Evolutionary conservation across 1,140 invertebrate species (phyloP), one percentile per base, ranked within the genome.

Genomic region (Zaprionus kolodkinae): DNA sequence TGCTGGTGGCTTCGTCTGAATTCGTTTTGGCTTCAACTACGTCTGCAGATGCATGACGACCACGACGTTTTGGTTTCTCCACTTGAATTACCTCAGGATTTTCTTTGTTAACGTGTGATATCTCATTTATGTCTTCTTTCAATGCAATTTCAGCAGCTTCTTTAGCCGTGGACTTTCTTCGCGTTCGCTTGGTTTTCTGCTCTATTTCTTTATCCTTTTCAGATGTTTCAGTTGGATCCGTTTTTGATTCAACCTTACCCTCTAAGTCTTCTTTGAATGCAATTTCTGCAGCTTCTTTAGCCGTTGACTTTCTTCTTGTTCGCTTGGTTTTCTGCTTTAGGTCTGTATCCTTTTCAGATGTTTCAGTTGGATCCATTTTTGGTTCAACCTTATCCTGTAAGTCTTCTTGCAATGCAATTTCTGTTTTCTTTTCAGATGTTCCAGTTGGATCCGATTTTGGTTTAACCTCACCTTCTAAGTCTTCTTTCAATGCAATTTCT

Each of bases 41-140:
- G 0, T 50, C 45, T 10, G 5, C 10, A 25, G 45, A 50, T 7
- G 45, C 45, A 50, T 12, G 17, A 11, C 45, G 45, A 50, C 17
- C 45, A 12, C 45, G 17, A 21, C 65, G 50, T 36, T 55, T 65
- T 12, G 48, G 33, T 63, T 63, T 63, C 9, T 52, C 30, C 2
- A 15, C 7, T 12, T 35, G 9, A 5, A 35, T n/a, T 30, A 27
- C 57, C 1, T 2, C 13, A 7, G 21, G 12, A 43, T 9, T n/a
- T 25, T 35, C 6, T 21, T 62, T 48, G 1, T 61, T 15, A 5
- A 15, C 13, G 4, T 17, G 30, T 10, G 60, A 33, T 6, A n/a
- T 33, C 4, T 15, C 15, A 35, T 38, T 15, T 5, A 38, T 0
- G 17, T 21, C 5, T 35, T 21, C 45, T 9, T 40, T 38, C 13